Evolutionary conservation across 2,888 invertebrate genomes (phyloP).

Genomic region (Sarcophaga carnaria): DNA sequence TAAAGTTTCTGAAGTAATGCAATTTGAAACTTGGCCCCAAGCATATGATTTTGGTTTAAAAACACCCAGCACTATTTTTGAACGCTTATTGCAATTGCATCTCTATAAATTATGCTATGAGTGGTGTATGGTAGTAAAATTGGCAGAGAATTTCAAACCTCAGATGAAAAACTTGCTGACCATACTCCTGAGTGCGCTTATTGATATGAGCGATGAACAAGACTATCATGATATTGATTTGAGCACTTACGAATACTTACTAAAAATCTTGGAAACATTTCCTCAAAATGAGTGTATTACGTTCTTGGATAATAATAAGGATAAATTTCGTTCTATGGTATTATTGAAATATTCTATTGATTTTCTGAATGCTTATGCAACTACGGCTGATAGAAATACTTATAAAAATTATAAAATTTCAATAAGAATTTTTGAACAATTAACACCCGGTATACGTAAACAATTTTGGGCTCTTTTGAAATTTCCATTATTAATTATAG

Average conservation of each 20-base stretch:
- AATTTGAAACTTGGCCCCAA: constrained; percentile 84
- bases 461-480: constrained; percentile 86
- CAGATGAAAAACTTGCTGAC: constrained; percentile 79
- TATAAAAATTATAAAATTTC: constrained; percentile 87
- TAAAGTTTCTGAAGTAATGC: constrained; percentile 84
- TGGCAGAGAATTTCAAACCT: constrained; percentile 73
- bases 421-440: constrained; percentile 86
- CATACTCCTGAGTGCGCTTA: constrained; percentile 75
- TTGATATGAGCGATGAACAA: constrained; percentile 74
- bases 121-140: constrained; percentile 86
- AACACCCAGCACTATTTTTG: constrained; percentile 78
- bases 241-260: constrained; percentile 81
- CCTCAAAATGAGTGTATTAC: constrained; percentile 84
- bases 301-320: constrained; percentile 86
- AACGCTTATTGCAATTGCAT: constrained; percentile 75
- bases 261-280: constrained; percentile 84
- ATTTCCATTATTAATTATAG: constrained; percentile 89
- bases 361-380: constrained; percentile 83
- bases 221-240: constrained; percentile 64
- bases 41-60: constrained; percentile 82
- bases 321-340: constrained; percentile 85
- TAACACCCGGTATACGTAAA: constrained; percentile 84
- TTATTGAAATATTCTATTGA: constrained; percentile 86
- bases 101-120: constrained; percentile 85
- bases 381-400: constrained; percentile 66